phyloP scores from a whole-genome alignment of 2,888 invertebrate genomes.

The Bembecia ichneumoniformis region DNA sequence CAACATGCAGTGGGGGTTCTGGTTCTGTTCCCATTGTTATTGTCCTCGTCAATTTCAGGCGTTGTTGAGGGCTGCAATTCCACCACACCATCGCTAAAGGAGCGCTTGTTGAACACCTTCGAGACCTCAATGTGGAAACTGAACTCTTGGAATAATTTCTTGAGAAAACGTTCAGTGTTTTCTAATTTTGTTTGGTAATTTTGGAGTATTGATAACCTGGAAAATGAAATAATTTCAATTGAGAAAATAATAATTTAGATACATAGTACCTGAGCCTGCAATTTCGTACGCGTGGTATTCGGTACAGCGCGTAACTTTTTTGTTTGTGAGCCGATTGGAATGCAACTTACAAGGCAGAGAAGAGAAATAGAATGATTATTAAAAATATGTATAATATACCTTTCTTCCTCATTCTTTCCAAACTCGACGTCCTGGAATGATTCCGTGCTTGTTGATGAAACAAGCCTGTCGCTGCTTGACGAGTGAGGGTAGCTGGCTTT shows the following conservation, averaged over 20 bases:
- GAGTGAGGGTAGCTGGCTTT: constrained; percentile 29
- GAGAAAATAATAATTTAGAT: too few relatives aligned
- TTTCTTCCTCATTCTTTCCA: constrained; percentile 48
- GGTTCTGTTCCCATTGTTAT: constrained; percentile 22
- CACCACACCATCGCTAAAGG: too few relatives aligned
- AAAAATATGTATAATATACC: constrained; percentile 7
- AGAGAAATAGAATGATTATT: too few relatives aligned
- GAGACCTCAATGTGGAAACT: constrained; percentile 60
- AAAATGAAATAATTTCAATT: too few relatives aligned
- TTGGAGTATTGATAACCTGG: constrained; percentile 25
- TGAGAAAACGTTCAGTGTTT: constrained; percentile 40
- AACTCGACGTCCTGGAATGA: constrained; percentile 55
- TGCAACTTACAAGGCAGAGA: too few relatives aligned
- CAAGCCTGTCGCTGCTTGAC: constrained; percentile 18
- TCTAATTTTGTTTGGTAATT: constrained; percentile 49
- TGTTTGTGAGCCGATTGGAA: too few relatives aligned
- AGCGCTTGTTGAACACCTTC: constrained; percentile 34
- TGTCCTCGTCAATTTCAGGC: constrained; percentile 18
- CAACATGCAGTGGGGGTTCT: constrained; percentile 40
- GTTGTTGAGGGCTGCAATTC: too few relatives aligned
- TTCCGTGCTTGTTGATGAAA: constrained; percentile 40
- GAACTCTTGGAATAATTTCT: constrained; percentile 47
- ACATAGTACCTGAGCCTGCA: too few relatives aligned
- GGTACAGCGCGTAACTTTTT: too few relatives aligned
- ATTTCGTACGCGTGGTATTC: too few relatives aligned